These are phyloP conservation scores for Drusus annulatus DNA, from an alignment of 1,140 invertebrate species.

Conservation along the genomic window DNA sequence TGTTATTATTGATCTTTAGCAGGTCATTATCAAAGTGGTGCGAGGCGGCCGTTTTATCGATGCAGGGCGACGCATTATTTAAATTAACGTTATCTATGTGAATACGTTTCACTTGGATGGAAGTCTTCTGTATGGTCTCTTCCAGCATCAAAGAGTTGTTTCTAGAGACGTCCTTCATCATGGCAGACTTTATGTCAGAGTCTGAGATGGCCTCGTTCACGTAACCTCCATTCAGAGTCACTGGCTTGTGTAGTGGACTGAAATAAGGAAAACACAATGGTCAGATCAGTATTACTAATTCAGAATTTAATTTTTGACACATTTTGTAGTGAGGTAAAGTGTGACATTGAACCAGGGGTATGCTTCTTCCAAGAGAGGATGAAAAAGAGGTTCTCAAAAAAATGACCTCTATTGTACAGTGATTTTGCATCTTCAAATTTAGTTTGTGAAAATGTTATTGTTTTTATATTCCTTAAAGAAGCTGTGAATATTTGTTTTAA, in stretches of 20 bases:
- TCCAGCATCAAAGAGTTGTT: slow-evolving; percentile 53
- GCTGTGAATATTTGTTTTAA: no score
- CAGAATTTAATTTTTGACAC: no score
- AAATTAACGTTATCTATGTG: slow-evolving; percentile 60
- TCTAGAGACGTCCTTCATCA: slow-evolving; percentile 55
- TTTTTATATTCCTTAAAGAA: no score
- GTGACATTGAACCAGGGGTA: no score
- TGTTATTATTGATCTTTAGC: slow-evolving; percentile 64
- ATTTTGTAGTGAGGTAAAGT: no score
- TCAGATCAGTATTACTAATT: background rate
- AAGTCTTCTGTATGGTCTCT: slow-evolving; percentile 60
- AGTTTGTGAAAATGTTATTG: no score
- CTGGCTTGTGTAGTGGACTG: slow-evolving; percentile 74
- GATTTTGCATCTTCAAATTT: no score
- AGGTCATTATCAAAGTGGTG: slow-evolving; percentile 64
- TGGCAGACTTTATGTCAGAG: slow-evolving; percentile 65
- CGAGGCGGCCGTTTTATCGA: slow-evolving; percentile 54
- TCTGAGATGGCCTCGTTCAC: slow-evolving; percentile 81
- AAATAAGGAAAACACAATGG: slow-evolving; percentile 58
- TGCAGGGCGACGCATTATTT: slow-evolving; percentile 51
- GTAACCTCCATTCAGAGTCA: slow-evolving; percentile 80
- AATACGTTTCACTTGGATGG: slow-evolving; percentile 59
- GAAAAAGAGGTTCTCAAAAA: no score
- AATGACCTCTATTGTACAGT: no score
- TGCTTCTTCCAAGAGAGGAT: no score